Evolutionary conservation across 2,797 vertebrate species (phyloP).

Genomic region (Onychomys leucogaster): DNA sequence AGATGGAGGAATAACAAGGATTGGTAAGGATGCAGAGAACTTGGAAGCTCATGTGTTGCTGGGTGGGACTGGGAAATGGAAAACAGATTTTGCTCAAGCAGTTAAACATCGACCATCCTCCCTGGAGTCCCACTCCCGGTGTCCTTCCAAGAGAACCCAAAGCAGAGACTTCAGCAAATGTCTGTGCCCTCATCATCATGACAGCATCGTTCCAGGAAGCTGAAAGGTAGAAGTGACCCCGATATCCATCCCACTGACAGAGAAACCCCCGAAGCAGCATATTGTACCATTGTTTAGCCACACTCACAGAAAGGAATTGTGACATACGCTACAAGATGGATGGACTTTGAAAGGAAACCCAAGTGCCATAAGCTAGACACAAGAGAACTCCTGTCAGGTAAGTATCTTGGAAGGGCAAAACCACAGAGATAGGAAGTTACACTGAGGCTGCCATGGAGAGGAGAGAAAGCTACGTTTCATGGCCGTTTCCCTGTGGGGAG

Average conservation of each 20-base stretch:
- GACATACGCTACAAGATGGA: not conserved
- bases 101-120: not conserved
- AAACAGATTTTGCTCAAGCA: not conserved
- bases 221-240: not conserved
- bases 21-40: not conserved
- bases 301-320: not conserved
- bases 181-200: not conserved
- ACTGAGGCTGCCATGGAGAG: not conserved
- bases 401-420: not conserved
- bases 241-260: not conserved
- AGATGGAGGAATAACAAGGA: not conserved
- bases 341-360: conserved; percentile 9
- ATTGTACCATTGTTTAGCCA: not conserved
- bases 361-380: not conserved
- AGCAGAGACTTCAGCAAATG: not conserved
- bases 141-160: not conserved
- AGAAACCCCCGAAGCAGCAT: not conserved
- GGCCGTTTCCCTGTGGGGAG: not conserved
- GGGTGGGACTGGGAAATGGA: conserved; percentile 1
- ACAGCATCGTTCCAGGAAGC: not conserved
- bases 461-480: not conserved
- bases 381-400: not conserved
- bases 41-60: not conserved
- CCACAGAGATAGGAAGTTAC: not conserved
- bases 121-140: not conserved